A percentile compares a stretch with the other conserved stretches of the same genome.
Evolutionary conservation across 2,113 vertebrate genomes (phyloP).

Genomic region (Eolophus roseicapilla): DNA sequence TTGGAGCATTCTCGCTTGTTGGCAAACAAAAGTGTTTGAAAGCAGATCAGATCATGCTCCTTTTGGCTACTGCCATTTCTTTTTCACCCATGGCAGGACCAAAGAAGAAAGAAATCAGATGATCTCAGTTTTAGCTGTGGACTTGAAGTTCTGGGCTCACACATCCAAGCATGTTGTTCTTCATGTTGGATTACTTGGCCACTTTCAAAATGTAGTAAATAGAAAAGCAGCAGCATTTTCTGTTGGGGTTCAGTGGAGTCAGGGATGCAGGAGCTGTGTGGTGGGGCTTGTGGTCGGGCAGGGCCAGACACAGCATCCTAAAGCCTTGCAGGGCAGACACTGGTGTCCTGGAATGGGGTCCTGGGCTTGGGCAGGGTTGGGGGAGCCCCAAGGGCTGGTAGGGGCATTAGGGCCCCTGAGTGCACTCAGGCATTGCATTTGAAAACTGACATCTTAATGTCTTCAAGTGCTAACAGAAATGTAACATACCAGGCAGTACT

Average conservation of each 20-base stretch:
- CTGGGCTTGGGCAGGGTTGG: too few species aligned
- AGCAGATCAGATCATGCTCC: not conserved
- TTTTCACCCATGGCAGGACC: not conserved
- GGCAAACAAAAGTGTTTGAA: not conserved
- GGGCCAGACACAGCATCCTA: fast-evolving
- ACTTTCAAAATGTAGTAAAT: not conserved
- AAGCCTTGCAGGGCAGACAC: fast-evolving
- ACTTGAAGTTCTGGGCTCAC: not conserved
- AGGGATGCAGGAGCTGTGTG: not conserved
- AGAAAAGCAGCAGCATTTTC: not conserved
- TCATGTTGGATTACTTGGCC: fast-evolving
- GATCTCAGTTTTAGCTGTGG: not conserved
- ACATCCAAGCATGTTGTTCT: not conserved
- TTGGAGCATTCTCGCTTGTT: not conserved
- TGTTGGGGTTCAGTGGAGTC: not conserved
- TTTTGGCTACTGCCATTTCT: not conserved
- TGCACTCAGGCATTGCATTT: not conserved
- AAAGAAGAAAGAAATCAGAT: not conserved
- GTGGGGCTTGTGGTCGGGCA: fast-evolving
- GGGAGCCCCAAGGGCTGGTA: not conserved
- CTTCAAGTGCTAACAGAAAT: not conserved
- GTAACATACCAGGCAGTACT: too few species aligned
- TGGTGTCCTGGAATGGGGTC: not conserved
- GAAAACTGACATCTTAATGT: not conserved
- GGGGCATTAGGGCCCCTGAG: not conserved